A percentile compares a stretch with the other conserved stretches of the same genome.
Conservation (phyloP, 2,888 invertebrate species). For the Apocheima hispidaria region DNA sequence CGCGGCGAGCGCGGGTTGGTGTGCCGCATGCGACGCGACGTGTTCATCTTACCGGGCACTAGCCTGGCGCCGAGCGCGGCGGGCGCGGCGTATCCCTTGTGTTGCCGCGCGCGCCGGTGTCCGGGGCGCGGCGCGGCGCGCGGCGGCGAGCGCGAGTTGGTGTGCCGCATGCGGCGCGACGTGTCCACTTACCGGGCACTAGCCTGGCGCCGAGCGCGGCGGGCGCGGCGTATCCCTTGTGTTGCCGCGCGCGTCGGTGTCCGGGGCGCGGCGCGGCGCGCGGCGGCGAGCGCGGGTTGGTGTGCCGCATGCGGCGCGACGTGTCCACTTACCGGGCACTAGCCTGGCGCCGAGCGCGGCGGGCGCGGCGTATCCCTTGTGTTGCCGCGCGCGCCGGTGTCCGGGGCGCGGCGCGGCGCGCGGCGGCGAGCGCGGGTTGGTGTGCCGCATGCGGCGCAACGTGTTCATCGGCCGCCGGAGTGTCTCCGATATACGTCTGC, state of each 20-base stretch:
- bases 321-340: slow-evolving; percentile 86
- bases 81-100: slow-evolving; percentile 75
- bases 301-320: slow-evolving; percentile 90
- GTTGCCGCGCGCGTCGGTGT: slow-evolving; percentile 62
- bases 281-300: slow-evolving; percentile 49
- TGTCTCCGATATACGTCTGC: slow-evolving; percentile 94
- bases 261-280: slow-evolving; percentile 52
- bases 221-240: slow-evolving; percentile 75
- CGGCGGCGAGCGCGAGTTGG: too few species aligned
- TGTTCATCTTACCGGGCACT: slow-evolving; percentile 73
- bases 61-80: slow-evolving; percentile 60
- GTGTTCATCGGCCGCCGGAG: slow-evolving; percentile 96
- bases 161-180: too few species aligned
- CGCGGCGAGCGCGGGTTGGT: too few species aligned
- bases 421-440: slow-evolving; percentile 51
- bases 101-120: slow-evolving; percentile 62
- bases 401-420: slow-evolving; percentile 57
- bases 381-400: slow-evolving; percentile 63
- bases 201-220: slow-evolving; percentile 60
- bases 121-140: slow-evolving; percentile 52
- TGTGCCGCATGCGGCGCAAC: slow-evolving; percentile 90
- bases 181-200: slow-evolving; percentile 60
- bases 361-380: slow-evolving; percentile 76
- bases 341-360: slow-evolving; percentile 62
- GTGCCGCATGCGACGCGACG: too few species aligned